Percentiles rank a stretch among this genome's conserved stretches.
Conservation (phyloP, 2,888 invertebrate species). For the Prenolepis imparis region DNA sequence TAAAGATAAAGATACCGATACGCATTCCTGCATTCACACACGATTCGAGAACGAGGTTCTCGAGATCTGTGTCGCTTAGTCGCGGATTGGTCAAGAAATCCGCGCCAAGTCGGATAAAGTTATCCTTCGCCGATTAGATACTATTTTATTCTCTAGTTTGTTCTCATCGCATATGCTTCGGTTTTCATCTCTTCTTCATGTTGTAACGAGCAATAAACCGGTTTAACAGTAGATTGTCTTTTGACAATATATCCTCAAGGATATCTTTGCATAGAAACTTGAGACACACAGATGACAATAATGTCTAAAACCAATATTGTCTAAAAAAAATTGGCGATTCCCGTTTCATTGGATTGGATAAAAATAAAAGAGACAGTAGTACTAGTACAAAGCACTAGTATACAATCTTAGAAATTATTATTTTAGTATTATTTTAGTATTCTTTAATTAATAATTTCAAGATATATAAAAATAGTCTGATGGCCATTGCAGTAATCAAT, state of each 20-base stretch:
- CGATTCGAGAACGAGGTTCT: neutral
- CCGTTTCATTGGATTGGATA: neutral
- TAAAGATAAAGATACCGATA: constrained; percentile 3
- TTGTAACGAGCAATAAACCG: constrained; percentile 10
- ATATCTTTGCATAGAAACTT: neutral
- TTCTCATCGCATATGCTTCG: neutral
- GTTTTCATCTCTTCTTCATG: constrained; percentile 4
- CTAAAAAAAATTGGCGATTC: neutral
- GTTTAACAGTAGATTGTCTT: neutral
- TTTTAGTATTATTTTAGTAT: neutral
- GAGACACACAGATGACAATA: neutral
- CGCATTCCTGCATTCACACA: neutral
- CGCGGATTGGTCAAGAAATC: constrained; percentile 45
- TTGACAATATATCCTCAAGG: constrained; percentile 6
- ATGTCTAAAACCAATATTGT: neutral
- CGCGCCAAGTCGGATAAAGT: constrained; percentile 11
- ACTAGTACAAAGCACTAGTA: neutral
- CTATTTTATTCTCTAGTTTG: neutral
- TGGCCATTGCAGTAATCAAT: neutral
- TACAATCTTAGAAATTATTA: neutral
- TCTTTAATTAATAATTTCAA: neutral
- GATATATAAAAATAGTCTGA: neutral
- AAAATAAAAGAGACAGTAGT: neutral
- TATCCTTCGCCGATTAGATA: constrained; percentile 39
- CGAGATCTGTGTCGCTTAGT: constrained; percentile 26